Base-by-base conservation (phyloP, 2,888 invertebrate genomes). In the Nasonia oneida region DNA sequence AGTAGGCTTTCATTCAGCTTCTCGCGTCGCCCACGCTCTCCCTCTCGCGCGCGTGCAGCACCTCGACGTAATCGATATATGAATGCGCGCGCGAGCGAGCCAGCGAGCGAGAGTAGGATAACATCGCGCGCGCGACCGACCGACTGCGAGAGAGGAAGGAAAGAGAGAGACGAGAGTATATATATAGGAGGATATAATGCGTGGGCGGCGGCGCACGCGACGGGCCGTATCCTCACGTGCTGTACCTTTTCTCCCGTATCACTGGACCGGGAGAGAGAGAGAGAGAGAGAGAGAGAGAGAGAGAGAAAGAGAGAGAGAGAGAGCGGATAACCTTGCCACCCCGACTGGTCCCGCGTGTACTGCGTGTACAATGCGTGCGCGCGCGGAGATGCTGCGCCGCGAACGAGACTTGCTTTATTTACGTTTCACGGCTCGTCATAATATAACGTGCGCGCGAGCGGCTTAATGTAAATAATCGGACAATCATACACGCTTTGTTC, bases 11-110 rank as follows among this genome's bases (percentile, higher is more conserved):
- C 86, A 86, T 86, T 86, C 86, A 86, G 86, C 53, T 83, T 77
- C 73, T 85, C 80, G 84, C 74, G 61, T 85, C 90, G 89, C 90
- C 88, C 83, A 88, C 89, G 87, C 87, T 81, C 87, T n/a, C 76
- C 5, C 75, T 88, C 84, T 88, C 67, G 57, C 88, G 87, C 87
- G 88, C 82, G 71, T 77, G 77, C 73, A 83, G 77, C 64, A 79
- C 78, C 79, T 77, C 77, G 80, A 76, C 84, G 87, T 83, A 83
- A 83, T 87, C 85, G 81, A 83, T 78, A 76, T 70, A 81, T 87
- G 89, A 89, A 89, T 87, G 89, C 86, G 86, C 86, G 87, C 87
- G 81, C 50, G 47, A 14, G 75, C 47, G 50, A 53, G 18, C 29
- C 1, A 29, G 29, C 47, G 42, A 47, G 85, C 88, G 80, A 81